Conservation (phyloP, 2,888 invertebrate genomes). For the Aproaerema taeniolella region DNA sequence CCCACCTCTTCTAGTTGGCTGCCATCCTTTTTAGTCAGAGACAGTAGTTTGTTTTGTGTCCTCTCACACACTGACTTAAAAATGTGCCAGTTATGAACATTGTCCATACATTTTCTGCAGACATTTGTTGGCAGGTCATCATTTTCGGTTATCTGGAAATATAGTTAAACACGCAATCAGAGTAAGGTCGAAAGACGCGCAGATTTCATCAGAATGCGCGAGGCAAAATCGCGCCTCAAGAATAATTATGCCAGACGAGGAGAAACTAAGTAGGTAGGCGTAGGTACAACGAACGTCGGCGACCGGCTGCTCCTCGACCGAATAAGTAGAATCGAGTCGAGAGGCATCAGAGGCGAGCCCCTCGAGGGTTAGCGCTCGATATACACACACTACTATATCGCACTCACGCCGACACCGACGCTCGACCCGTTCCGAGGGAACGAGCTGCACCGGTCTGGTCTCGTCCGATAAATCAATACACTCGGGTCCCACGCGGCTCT, state of each 20-base stretch:
- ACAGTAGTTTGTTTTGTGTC: conserved; percentile 80
- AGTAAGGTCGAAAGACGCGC: conserved; percentile 57
- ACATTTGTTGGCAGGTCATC: conserved; percentile 82
- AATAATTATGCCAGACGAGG: conserved; percentile 66
- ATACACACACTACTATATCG: conserved; percentile 65
- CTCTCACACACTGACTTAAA: conserved; percentile 81
- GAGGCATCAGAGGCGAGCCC: conserved; percentile 67
- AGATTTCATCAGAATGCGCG: conserved; percentile 66
- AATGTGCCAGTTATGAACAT: conserved; percentile 81
- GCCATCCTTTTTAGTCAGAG: conserved; percentile 74
- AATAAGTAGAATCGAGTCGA: conserved; percentile 75
- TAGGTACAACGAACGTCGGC: conserved; percentile 63
- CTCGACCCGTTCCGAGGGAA: conserved; percentile 61
- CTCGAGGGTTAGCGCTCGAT: conserved; percentile 76
- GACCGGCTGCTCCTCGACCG: conserved; percentile 70
- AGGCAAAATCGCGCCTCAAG: conserved; percentile 67
- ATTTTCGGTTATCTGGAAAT: conserved; percentile 78
- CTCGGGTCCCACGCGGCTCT: conserved; percentile 55
- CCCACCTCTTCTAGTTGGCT: conserved; percentile 74
- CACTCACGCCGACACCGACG: conserved; percentile 70
- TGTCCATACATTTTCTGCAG: conserved; percentile 79
- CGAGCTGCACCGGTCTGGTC: conserved; percentile 69
- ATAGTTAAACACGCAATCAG: conserved; percentile 66
- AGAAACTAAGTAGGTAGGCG: conserved; percentile 74
- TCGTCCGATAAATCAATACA: conserved; percentile 75